Evolutionary conservation across 2,113 vertebrate genomes (phyloP), one percentile per base, ranked within the genome.

Genomic region (Limanda limanda): DNA sequence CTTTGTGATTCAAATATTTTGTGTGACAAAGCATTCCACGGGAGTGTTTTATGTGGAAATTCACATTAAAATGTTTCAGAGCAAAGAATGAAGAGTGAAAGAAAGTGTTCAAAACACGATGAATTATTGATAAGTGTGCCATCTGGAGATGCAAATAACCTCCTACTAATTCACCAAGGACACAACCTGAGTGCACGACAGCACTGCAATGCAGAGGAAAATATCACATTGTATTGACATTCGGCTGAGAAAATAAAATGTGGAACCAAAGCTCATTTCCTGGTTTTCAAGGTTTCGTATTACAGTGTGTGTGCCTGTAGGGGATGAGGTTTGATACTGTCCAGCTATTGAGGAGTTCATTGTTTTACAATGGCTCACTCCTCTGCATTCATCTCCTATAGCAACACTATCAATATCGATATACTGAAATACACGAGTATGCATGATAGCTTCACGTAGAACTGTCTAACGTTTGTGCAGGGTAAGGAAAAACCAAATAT

Each of bases 101-200:
- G 1, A 71, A 80, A 42, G 51, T 78, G 63, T 78, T 81, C 68
- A 68, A 83, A 82, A 84, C 73, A 78, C 9, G 37, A 82, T 90
- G 80, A 88, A 90, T 90, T 78, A 88, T 90, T 88, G 83, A 90
- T 86, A 69, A 79, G 67, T 40, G 60, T 55, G 72, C 83, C 85
- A 88, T 88, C 83, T 88, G 88, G 78, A 86, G 75, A 89, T 87
- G 85, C 88, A 87, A 88, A 89, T 86, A 79, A 77, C 72, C 78
- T 83, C 82, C 68, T 48, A 59, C 74, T 79, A 56, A 74, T 79
- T 67, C 81, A 74, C 81, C 75, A 84, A 88, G 85, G 83, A 88
- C 78, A 52, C 77, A 73, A 90, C 81, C 81, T 88, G 72, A 45
- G 78, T 37, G 45, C 20, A 63, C 15, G 4, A 68, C 77, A 81